Conservation (phyloP, 2,113 vertebrate species). For the Anolis carolinensis region DNA sequence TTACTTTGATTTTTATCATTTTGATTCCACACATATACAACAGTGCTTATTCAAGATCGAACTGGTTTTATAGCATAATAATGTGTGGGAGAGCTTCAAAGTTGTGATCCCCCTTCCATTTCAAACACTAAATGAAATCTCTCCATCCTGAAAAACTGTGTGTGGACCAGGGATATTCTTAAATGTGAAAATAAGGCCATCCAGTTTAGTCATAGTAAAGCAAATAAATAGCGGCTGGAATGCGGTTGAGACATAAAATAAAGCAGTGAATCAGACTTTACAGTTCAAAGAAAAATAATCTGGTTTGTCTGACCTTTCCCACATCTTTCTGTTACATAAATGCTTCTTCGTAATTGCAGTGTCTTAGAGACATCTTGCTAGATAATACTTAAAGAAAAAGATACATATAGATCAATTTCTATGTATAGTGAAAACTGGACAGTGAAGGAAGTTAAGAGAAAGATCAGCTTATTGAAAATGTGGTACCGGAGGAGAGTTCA, state of each 20-base stretch:
- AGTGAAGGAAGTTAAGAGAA: neutral
- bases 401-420: neutral
- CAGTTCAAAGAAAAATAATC: neutral
- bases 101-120: too few species aligned
- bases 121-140: neutral
- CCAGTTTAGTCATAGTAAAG: conserved; percentile 37
- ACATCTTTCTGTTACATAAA: neutral
- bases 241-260: conserved; percentile 7
- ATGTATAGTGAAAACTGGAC: too few species aligned
- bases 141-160: conserved; percentile 40
- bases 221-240: conserved; percentile 40
- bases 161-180: conserved; percentile 11
- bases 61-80: too few species aligned
- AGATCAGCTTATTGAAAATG: too few species aligned
- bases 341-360: neutral
- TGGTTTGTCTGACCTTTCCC: neutral
- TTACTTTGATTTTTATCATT: too few species aligned
- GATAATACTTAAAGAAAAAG: neutral
- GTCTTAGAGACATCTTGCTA: neutral
- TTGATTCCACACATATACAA: too few species aligned
- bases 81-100: too few species aligned
- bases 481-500: too few species aligned
- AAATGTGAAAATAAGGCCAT: conserved; percentile 31
- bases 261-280: neutral
- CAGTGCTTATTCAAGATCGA: too few species aligned